A percentile compares a stretch with the other conserved stretches of the same genome.
Evolutionary conservation across 2,113 vertebrate genomes (phyloP).

Genomic region (Sinocyclocheilus rhinocerous): DNA sequence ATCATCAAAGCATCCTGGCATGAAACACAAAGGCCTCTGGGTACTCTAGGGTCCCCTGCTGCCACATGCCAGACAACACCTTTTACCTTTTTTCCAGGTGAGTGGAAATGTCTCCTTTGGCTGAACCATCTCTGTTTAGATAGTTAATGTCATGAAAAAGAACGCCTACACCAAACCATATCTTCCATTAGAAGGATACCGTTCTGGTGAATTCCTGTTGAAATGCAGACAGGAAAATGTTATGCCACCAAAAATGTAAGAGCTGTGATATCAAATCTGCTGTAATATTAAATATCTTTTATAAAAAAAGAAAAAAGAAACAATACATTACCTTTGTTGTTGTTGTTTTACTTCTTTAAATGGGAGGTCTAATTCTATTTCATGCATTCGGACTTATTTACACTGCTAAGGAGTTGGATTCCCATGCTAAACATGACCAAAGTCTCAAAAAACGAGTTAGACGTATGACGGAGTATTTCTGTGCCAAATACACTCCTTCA

Average conservation of each 20-base stretch:
- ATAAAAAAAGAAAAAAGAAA: background rate
- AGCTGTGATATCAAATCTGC: background rate
- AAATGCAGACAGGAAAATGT: background rate
- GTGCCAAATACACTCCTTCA: no score
- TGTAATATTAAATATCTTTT: background rate
- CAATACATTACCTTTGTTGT: no score
- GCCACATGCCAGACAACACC: background rate
- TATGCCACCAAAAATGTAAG: background rate
- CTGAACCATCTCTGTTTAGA: constrained; percentile 13
- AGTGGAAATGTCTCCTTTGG: background rate
- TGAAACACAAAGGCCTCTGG: constrained; percentile 4
- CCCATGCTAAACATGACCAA: no score
- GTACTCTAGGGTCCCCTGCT: constrained; percentile 10
- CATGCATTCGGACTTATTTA: no score
- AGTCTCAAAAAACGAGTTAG: no score
- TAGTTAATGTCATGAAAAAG: background rate
- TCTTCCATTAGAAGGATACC: background rate
- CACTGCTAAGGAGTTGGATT: no score
- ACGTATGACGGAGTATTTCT: no score
- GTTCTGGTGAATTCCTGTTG: background rate
- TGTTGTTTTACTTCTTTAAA: no score
- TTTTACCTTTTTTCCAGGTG: constrained; percentile 16
- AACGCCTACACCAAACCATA: background rate
- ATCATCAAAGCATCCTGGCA: constrained; percentile 33
- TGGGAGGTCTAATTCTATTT: no score